Evolutionary conservation across 2,797 vertebrate genomes (phyloP).

Genomic region (Poecilia wingei): DNA sequence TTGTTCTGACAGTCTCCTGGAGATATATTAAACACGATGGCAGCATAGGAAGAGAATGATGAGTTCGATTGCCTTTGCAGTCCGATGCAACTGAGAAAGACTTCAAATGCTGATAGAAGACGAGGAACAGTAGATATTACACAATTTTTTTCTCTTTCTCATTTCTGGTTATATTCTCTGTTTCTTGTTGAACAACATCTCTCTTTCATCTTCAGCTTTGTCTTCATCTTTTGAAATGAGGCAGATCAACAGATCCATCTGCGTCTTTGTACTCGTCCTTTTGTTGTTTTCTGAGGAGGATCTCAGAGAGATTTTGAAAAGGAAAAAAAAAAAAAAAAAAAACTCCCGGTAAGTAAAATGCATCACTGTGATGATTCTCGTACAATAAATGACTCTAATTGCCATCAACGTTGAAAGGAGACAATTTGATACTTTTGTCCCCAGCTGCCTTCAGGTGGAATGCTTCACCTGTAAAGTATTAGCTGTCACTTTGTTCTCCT

Average conservation of each 20-base stretch:
- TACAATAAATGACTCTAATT: constrained; percentile 26
- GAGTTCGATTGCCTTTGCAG: background rate
- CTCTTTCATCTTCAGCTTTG: constrained; percentile 13
- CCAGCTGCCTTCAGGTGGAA: constrained; percentile 15
- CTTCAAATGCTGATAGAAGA: constrained; percentile 9
- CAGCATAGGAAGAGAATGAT: constrained; percentile 52
- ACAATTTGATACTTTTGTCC: constrained; percentile 26
- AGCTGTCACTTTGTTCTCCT: constrained; percentile 12
- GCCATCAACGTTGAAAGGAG: constrained; percentile 15
- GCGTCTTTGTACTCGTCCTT: constrained; percentile 3
- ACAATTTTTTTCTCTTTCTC: background rate
- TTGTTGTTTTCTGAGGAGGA: constrained; percentile 11
- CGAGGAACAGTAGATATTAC: constrained; percentile 57
- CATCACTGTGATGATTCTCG: background rate
- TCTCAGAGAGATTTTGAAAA: constrained; percentile 1
- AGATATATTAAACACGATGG: constrained; percentile 83
- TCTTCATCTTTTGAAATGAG: background rate
- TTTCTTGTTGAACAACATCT: background rate
- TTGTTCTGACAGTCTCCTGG: constrained; percentile 48
- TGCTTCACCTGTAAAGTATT: constrained; percentile 14
- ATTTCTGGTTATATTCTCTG: background rate
- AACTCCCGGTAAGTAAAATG: background rate
- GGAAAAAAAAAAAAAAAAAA: background rate
- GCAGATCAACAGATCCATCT: background rate
- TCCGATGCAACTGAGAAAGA: background rate